Percentiles rank a stretch among this genome's conserved stretches.
These are phyloP conservation scores for Poicephalus meyeri DNA, from an alignment of 2,113 vertebrate genomes.

Conservation along the genomic window DNA sequence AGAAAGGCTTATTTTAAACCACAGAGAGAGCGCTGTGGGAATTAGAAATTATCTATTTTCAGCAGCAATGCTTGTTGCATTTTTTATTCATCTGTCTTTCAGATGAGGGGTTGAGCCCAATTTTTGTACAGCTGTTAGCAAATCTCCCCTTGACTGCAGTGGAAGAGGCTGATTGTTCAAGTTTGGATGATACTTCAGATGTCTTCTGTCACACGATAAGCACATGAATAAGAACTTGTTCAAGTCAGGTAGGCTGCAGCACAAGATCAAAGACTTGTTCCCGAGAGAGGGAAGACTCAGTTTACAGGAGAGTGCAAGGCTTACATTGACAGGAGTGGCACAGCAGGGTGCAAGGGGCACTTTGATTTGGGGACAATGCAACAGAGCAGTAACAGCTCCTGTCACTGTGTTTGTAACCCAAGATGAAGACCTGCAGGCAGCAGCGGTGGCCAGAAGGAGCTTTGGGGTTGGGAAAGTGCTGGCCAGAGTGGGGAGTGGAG, in stretches of 20 bases:
- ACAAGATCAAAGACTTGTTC: neutral
- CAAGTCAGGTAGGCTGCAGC: neutral
- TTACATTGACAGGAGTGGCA: neutral
- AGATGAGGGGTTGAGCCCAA: constrained; percentile 23
- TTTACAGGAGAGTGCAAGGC: neutral
- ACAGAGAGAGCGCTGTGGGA: neutral
- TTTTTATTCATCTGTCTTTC: constrained; percentile 54
- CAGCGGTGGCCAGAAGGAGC: neutral
- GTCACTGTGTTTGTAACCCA: neutral
- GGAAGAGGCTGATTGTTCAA: neutral
- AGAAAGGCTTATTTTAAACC: constrained; percentile 47
- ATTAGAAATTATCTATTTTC: constrained; percentile 50
- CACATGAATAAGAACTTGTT: neutral
- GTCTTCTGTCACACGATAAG: neutral
- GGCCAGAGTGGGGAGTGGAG: neutral
- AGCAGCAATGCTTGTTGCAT: constrained; percentile 1
- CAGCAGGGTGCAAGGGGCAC: neutral
- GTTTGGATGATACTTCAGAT: neutral
- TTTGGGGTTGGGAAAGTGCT: neutral
- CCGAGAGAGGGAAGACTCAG: neutral
- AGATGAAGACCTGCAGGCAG: neutral
- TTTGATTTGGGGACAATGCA: neutral
- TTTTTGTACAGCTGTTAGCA: constrained; percentile 21
- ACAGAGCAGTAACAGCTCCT: neutral
- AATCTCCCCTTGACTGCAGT: neutral